These are phyloP conservation scores for Metallyticus violacea DNA, from an alignment of 2,888 invertebrate species.

Conservation along the genomic window DNA sequence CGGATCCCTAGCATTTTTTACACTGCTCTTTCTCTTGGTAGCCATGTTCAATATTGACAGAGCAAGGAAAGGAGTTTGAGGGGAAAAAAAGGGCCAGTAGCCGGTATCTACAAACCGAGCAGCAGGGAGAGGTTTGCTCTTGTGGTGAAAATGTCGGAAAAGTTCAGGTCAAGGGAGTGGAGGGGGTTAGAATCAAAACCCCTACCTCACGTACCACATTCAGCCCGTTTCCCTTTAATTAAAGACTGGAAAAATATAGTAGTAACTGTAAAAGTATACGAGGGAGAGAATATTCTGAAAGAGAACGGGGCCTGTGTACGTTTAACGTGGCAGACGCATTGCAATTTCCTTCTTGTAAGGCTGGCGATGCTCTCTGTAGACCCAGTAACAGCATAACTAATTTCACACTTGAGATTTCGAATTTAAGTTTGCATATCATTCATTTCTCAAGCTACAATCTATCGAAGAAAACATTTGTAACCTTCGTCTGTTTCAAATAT, in stretches of 20 bases:
- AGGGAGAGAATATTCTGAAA: neutral
- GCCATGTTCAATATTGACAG: conserved; percentile 27
- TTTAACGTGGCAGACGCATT: neutral
- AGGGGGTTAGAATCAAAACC: neutral
- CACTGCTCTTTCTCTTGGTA: conserved; percentile 13
- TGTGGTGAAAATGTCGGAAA: conserved; percentile 13
- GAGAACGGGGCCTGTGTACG: neutral
- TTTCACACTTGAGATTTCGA: no score
- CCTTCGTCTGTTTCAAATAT: no score
- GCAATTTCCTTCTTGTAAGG: neutral
- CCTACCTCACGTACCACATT: neutral
- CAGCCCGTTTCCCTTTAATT: neutral
- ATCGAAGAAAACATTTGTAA: no score
- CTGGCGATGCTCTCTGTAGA: neutral
- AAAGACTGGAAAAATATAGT: conserved; percentile 7
- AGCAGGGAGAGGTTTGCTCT: neutral
- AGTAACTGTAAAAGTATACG: conserved; percentile 6
- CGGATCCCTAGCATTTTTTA: neutral
- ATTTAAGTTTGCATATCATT: no score
- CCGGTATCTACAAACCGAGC: neutral
- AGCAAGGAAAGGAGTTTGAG: conserved; percentile 8
- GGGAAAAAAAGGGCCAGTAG: conserved; percentile 1
- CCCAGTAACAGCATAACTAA: no score
- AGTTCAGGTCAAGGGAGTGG: conserved; percentile 6
- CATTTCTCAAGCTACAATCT: no score